phyloP scores from a whole-genome alignment of 2,113 vertebrate genomes.

The Lophochroa leadbeateri region DNA sequence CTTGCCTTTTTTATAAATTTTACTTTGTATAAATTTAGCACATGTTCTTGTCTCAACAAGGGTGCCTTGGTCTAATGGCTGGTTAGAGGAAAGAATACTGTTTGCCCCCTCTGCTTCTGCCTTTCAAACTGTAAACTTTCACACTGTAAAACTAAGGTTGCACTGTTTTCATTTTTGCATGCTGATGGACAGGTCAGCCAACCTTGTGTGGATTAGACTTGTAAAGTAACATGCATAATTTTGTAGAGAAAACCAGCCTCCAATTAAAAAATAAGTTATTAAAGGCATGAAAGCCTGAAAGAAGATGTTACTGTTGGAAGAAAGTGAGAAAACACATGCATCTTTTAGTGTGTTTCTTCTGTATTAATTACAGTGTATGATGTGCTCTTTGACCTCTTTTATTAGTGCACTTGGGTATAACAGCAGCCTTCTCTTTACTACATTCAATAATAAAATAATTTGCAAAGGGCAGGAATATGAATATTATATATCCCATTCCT shows the following conservation, averaged over 20 bases:
- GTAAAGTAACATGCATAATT: neutral
- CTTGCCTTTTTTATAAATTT: neutral
- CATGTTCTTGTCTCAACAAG: neutral
- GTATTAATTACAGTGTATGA: neutral
- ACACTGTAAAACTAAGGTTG: neutral
- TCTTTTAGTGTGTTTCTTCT: neutral
- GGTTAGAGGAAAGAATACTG: neutral
- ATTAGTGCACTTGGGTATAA: neutral
- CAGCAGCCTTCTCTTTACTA: neutral
- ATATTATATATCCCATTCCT: neutral
- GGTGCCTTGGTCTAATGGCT: neutral
- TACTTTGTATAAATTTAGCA: neutral
- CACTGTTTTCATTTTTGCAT: neutral
- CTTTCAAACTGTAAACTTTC: neutral
- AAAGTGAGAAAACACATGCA: neutral
- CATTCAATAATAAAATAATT: neutral
- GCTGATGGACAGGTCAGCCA: neutral
- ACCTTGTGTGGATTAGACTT: neutral
- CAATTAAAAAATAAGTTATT: neutral
- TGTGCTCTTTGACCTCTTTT: neutral
- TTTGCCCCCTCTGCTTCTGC: fast-evolving
- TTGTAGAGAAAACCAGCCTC: neutral
- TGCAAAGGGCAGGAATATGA: neutral
- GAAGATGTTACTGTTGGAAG: neutral
- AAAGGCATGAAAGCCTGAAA: neutral